These are phyloP conservation scores for Magallana gigas DNA, from an alignment of 1,140 invertebrate genomes.

Conservation along the genomic window DNA sequence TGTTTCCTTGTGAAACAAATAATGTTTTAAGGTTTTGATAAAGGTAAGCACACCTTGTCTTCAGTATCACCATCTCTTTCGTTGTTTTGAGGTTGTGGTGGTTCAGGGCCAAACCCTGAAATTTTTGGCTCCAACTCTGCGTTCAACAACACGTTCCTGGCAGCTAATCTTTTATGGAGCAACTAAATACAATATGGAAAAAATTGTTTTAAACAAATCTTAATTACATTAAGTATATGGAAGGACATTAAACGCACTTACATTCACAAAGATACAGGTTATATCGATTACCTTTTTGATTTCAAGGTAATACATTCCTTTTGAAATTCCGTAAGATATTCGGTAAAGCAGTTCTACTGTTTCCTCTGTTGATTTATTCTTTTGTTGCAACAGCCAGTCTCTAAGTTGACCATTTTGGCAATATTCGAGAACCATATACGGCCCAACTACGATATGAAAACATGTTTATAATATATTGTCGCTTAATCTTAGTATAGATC, in stretches of 20 bases:
- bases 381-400: slow-evolving; percentile 58
- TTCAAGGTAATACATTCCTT: slow-evolving; percentile 97
- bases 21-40: not conserved
- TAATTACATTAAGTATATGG: too few species aligned
- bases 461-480: not conserved
- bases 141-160: slow-evolving; percentile 95
- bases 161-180: slow-evolving; percentile 95
- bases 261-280: not conserved
- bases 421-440: slow-evolving; percentile 64
- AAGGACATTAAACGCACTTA: too few species aligned
- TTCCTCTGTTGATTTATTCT: slow-evolving; percentile 43
- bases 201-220: too few species aligned
- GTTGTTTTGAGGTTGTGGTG: slow-evolving; percentile 28
- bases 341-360: slow-evolving; percentile 94
- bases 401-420: slow-evolving; percentile 61
- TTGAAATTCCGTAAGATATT: slow-evolving; percentile 95
- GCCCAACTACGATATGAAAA: slow-evolving; percentile 54
- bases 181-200: slow-evolving; percentile 82
- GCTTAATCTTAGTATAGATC: not conserved
- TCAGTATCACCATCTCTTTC: slow-evolving; percentile 37
- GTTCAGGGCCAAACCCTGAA: slow-evolving; percentile 89
- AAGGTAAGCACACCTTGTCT: slow-evolving; percentile 29
- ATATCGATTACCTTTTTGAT: slow-evolving; percentile 86
- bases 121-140: slow-evolving; percentile 92
- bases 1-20: not conserved